These are phyloP conservation scores for Aleadryas rufinucha DNA, from an alignment of 2,113 vertebrate species.

Conservation along the genomic window DNA sequence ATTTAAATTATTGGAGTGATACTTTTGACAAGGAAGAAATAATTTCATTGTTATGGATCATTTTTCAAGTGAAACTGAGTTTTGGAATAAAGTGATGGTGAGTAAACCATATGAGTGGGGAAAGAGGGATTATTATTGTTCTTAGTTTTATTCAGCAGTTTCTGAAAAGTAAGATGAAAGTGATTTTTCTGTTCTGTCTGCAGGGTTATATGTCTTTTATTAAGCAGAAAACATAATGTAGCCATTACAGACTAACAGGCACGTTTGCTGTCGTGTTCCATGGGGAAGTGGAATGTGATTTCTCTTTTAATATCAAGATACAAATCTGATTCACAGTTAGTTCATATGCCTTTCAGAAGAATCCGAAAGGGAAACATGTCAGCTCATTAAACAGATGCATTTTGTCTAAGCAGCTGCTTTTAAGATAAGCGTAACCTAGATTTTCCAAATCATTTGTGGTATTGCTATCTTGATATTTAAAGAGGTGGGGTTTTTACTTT, in stretches of 20 bases:
- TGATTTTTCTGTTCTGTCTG: slow-evolving; percentile 46
- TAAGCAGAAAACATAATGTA: slow-evolving; percentile 44
- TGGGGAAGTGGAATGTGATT: slow-evolving; percentile 10
- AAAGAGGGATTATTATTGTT: slow-evolving; percentile 31
- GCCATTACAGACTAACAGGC: slow-evolving; percentile 26
- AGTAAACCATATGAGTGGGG: slow-evolving; percentile 59
- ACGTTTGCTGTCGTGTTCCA: neutral
- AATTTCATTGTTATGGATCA: slow-evolving; percentile 62
- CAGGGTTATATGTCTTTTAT: slow-evolving; percentile 48
- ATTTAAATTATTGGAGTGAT: slow-evolving; percentile 39
- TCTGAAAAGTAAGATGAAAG: slow-evolving; percentile 63
- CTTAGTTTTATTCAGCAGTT: slow-evolving; percentile 52
- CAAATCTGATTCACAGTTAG: slow-evolving; percentile 2
- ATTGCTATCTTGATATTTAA: neutral
- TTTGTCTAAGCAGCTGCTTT: slow-evolving; percentile 8
- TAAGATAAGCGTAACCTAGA: neutral
- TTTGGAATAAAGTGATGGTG: slow-evolving; percentile 74
- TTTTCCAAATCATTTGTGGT: neutral
- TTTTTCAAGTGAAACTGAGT: slow-evolving; percentile 64
- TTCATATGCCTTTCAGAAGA: neutral
- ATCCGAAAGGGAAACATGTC: neutral
- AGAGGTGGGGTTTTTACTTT: neutral
- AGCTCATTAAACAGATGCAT: neutral
- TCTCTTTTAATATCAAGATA: slow-evolving; percentile 4
- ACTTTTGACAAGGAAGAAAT: slow-evolving; percentile 51